Conservation (phyloP, 2,797 vertebrate species). For the Pipistrellus pipistrellus region DNA sequence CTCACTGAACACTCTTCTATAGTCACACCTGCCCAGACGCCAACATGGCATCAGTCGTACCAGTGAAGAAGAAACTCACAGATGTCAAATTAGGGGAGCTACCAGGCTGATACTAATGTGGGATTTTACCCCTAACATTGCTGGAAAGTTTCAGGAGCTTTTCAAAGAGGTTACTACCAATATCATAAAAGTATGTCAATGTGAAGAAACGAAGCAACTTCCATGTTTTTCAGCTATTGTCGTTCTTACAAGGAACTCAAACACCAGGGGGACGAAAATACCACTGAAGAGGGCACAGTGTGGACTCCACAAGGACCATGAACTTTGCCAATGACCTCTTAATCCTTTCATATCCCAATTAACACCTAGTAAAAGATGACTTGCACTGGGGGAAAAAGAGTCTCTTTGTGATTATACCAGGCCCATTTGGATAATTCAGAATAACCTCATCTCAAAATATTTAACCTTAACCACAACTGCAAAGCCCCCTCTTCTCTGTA, state of each 20-base stretch:
- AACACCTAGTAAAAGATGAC: neutral
- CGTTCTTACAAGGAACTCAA: neutral
- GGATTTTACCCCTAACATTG: neutral
- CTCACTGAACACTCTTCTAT: neutral
- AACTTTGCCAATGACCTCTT: neutral
- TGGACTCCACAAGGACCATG: neutral
- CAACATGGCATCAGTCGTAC: neutral
- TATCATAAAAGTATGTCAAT: neutral
- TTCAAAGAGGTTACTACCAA: neutral
- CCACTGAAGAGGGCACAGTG: neutral
- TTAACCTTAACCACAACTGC: neutral
- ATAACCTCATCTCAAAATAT: neutral
- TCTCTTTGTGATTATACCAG: neutral
- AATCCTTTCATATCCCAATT: neutral
- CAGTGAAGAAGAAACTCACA: neutral
- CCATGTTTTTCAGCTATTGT: neutral
- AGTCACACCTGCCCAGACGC: neutral
- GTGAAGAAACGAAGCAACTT: neutral
- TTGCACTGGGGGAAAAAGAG: neutral
- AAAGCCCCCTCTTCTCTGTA: neutral
- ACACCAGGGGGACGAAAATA: neutral
- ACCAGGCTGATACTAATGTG: neutral
- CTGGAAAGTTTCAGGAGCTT: neutral
- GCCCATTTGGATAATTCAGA: neutral
- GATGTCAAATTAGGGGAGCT: neutral